phyloP scores from a whole-genome alignment of 2,888 invertebrate species.

The Eilema caniola region DNA sequence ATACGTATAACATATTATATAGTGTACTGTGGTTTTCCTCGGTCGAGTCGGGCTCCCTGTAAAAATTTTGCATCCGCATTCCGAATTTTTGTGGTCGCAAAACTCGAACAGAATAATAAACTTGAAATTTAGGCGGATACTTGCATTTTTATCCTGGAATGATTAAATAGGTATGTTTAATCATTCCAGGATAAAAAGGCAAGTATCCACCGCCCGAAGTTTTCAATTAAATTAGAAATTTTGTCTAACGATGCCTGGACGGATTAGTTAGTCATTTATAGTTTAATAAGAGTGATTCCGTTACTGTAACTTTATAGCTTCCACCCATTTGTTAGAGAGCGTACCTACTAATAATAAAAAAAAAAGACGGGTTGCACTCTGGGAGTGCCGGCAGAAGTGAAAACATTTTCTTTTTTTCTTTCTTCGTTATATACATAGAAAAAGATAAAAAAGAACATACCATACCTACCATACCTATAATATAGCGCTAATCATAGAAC shows the following conservation, averaged over 20 bases:
- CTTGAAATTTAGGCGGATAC: background rate
- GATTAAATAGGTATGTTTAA: too few relatives aligned
- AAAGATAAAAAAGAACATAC: too few relatives aligned
- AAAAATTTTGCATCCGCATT: background rate
- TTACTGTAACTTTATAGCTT: constrained; percentile 4
- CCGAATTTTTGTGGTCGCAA: background rate
- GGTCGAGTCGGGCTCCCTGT: background rate
- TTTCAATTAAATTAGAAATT: background rate
- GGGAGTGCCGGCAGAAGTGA: too few relatives aligned
- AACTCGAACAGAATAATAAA: background rate
- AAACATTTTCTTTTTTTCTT: too few relatives aligned
- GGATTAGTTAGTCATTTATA: background rate
- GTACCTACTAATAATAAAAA: background rate
- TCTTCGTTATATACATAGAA: too few relatives aligned
- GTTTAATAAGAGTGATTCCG: background rate
- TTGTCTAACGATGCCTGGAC: background rate
- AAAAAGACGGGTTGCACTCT: too few relatives aligned
- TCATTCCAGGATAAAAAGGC: too few relatives aligned
- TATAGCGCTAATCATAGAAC: too few relatives aligned
- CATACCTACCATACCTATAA: too few relatives aligned
- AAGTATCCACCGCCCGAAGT: too few relatives aligned
- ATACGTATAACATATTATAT: too few relatives aligned
- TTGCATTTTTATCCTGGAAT: background rate
- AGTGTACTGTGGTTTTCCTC: too few relatives aligned
- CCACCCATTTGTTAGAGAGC: background rate